Percentiles rank a stretch among this genome's conserved stretches.
Evolutionary conservation across 2,113 vertebrate genomes (phyloP).

Genomic region (Leptosomus discolor): DNA sequence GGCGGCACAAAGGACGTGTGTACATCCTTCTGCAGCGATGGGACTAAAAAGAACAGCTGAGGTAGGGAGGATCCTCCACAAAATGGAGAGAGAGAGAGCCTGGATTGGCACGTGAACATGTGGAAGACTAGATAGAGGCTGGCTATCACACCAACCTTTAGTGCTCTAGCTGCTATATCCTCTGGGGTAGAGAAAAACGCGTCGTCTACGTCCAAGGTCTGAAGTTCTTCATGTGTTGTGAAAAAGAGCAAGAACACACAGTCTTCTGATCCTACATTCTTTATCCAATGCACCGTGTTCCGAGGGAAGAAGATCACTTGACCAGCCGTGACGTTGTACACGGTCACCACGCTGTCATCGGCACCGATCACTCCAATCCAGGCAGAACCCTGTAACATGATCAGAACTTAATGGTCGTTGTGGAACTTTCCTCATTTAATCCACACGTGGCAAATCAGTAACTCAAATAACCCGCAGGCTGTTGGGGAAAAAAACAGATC

Average conservation of each 20-base stretch:
- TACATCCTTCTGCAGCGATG: not conserved
- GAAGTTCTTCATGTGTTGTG: constrained; percentile 70
- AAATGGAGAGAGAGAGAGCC: not conserved
- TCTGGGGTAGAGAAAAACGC: constrained; percentile 69
- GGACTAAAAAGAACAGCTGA: not conserved
- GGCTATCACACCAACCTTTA: constrained; percentile 40
- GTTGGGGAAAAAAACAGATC: not conserved
- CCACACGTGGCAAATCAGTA: fast-evolving
- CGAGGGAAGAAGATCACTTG: constrained; percentile 73
- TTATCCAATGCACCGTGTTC: constrained; percentile 72
- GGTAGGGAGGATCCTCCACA: not conserved
- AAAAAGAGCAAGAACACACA: constrained; percentile 74
- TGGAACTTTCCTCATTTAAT: not conserved
- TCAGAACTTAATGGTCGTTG: fast-evolving
- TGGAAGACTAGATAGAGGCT: not conserved
- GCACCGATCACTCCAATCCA: constrained; percentile 68
- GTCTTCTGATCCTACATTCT: constrained; percentile 64
- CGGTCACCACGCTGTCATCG: constrained; percentile 22
- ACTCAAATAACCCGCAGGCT: not conserved
- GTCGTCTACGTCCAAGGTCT: constrained; percentile 71
- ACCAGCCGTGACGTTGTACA: constrained; percentile 63
- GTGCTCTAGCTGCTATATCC: constrained; percentile 66
- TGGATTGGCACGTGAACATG: no score
- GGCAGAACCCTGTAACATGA: constrained; percentile 49
- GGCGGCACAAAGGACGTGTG: not conserved